These are phyloP conservation scores for Drosophila melanogaster DNA, from an alignment of 1,140 invertebrate species.

Conservation along the genomic window Release_6_plus_ISO1_MT NT_033777.3:29063501-29064000, in stretches of 20 bases:
- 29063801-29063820: slow-evolving; percentile 58
- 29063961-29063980: slow-evolving; percentile 63
- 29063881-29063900: slow-evolving; percentile 59
- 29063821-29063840: slow-evolving; percentile 77
- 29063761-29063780: neutral
- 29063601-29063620: neutral
- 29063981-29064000: slow-evolving; percentile 64
- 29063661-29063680: too few species aligned
- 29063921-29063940: slow-evolving; percentile 60
- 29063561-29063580: slow-evolving; percentile 17
- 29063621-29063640: neutral
- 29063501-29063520: too few species aligned
- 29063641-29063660: too few species aligned
- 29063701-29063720: too few species aligned
- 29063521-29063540: neutral
- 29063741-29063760: too few species aligned
- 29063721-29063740: too few species aligned
- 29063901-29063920: slow-evolving; percentile 66
- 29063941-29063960: slow-evolving; percentile 47
- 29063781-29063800: neutral
- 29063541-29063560: neutral
- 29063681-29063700: too few species aligned
- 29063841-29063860: slow-evolving; percentile 75
- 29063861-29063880: slow-evolving; percentile 69
- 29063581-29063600: neutral